Evolutionary conservation across 2,113 vertebrate genomes (phyloP).

Genomic region (Tiliqua scincoides): DNA sequence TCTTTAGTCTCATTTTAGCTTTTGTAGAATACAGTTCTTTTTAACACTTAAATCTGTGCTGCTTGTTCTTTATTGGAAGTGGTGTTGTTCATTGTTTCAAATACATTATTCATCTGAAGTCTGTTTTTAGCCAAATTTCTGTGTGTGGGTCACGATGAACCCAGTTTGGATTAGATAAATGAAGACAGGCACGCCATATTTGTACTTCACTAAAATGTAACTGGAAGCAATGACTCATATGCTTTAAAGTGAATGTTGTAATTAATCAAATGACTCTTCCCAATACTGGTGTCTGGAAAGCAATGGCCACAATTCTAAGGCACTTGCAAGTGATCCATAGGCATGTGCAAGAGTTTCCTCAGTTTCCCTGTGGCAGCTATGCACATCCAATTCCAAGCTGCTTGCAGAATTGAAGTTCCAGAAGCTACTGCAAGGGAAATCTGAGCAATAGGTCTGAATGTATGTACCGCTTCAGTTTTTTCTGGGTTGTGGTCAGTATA

Average conservation of each 20-base stretch:
- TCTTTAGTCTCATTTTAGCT: no score
- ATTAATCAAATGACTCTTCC: fast-evolving
- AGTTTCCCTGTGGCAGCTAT: neutral
- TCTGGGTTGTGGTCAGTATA: neutral
- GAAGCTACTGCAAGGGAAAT: neutral
- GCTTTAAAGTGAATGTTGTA: neutral
- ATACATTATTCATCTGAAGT: neutral
- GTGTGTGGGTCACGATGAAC: neutral
- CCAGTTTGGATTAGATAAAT: no score
- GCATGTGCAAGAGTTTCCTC: no score
- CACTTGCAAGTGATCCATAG: no score
- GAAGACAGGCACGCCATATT: neutral
- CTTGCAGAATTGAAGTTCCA: neutral
- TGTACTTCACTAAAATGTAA: neutral
- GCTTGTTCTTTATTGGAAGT: neutral
- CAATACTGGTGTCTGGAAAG: neutral
- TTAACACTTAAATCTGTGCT: neutral
- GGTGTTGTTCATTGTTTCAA: neutral
- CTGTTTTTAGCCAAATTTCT: neutral
- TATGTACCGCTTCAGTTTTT: neutral
- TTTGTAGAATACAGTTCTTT: neutral
- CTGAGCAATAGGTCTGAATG: neutral
- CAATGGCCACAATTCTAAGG: neutral
- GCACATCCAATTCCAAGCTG: neutral
- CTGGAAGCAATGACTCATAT: neutral